Conservation (phyloP, 2,888 invertebrate species). For the Erebia epiphron region DNA sequence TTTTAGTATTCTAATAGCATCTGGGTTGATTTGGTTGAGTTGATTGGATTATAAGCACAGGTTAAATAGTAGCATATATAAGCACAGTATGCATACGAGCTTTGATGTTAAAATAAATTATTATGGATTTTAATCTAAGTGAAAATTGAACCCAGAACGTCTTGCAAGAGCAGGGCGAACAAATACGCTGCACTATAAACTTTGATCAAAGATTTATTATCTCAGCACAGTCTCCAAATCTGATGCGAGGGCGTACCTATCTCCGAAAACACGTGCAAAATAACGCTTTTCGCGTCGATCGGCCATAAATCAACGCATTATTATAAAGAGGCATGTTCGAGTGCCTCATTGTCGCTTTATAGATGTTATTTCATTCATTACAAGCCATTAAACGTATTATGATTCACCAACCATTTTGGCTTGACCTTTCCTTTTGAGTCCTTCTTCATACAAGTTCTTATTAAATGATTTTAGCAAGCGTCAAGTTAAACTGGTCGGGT, state of each 20-base stretch:
- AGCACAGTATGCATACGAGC: too few relatives aligned
- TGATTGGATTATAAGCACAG: too few relatives aligned
- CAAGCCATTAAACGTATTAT: conserved; percentile 82
- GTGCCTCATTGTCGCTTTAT: conserved; percentile 80
- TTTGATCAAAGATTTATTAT: conserved; percentile 47
- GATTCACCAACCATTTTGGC: conserved; percentile 58
- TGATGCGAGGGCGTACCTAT: conserved; percentile 61
- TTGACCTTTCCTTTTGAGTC: conserved; percentile 44
- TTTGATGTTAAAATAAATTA: too few relatives aligned
- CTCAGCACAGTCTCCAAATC: conserved; percentile 44
- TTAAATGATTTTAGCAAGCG: conserved; percentile 38
- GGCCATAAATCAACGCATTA: conserved; percentile 77
- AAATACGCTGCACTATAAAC: not conserved
- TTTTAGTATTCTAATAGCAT: too few relatives aligned
- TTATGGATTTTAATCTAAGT: not conserved
- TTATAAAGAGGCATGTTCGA: conserved; percentile 79
- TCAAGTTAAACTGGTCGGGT: conserved; percentile 57
- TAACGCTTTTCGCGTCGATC: conserved; percentile 66
- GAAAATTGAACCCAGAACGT: not conserved
- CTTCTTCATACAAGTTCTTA: conserved; percentile 31
- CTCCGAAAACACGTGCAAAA: conserved; percentile 75
- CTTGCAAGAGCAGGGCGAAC: not conserved
- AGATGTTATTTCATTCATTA: conserved; percentile 82
- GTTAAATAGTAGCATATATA: too few relatives aligned
- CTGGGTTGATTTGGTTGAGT: too few relatives aligned